Percentiles rank a stretch among this genome's conserved stretches.
Conservation (phyloP, 2,797 vertebrate species). For the Euthynnus affinis region DNA sequence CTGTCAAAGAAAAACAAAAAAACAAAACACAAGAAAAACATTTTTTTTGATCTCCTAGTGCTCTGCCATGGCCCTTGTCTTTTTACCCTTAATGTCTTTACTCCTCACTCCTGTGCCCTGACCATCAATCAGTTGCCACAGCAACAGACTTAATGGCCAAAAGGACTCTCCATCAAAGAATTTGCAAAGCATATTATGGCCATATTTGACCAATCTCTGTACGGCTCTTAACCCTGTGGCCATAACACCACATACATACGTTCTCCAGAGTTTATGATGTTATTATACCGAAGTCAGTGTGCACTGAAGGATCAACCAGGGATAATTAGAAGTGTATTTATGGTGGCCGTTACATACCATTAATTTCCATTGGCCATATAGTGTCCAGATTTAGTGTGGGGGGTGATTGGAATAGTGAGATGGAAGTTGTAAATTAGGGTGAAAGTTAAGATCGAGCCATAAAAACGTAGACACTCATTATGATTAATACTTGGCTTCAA, state of each 20-base stretch:
- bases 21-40: not conserved
- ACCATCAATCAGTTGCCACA: conserved; percentile 13
- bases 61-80: not conserved
- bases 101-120: not conserved
- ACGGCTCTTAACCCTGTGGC: conserved; percentile 10
- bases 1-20: too few species aligned
- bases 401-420: conserved; percentile 25
- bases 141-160: conserved; percentile 4
- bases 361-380: conserved; percentile 45
- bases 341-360: conserved; percentile 44
- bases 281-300: conserved; percentile 51
- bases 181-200: conserved; percentile 14
- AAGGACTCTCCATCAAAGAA: conserved; percentile 16
- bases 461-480: conserved; percentile 12
- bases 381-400: conserved; percentile 46
- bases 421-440: conserved; percentile 37
- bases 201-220: conserved; percentile 20
- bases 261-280: conserved; percentile 62
- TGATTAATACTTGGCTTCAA: conserved; percentile 21
- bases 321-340: conserved; percentile 70
- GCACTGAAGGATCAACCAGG: conserved; percentile 24
- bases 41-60: not conserved
- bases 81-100: not conserved
- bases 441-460: conserved; percentile 32
- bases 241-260: conserved; percentile 20